Base-by-base conservation (phyloP, 2,113 vertebrate species). In the Passer montanus region DNA sequence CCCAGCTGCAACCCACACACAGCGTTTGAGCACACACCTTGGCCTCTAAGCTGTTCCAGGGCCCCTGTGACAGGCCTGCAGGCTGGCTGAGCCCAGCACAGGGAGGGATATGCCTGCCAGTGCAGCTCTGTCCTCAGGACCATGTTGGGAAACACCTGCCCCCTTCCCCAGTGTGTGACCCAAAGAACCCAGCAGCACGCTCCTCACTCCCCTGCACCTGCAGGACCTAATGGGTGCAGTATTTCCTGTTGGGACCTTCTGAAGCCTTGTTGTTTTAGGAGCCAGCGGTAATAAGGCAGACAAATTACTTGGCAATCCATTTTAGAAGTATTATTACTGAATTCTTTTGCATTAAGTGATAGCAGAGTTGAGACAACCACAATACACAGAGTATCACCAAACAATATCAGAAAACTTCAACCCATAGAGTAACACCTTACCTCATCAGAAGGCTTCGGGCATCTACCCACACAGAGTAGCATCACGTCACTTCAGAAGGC, bases 401-500 rank as follows among this genome's bases (percentile, higher is more conserved):
- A 37, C 24, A 27, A 18, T 18, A 7, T 37, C 24, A 18, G n/a
- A 60, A 37, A 3, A 15, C 11, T 60, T 27, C 35, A 37, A 35
- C n/a, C 58, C 23, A 26, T 6, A 30, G 16, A 8, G 23, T 60
- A 27, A 60, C 58, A 59, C 11, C 58, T 4, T 27, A 37, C 15
- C 23, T 5, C 16, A 26, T 9, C 24, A 39, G 24, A 60, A 60
- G 16, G 58, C 24, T 37, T 37, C 35, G 37, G 24, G 16, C 11
- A 12, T 12, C 23, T 8, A 10, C 2, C 58, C n/a, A 18, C 4
- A 17, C 56, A 26, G 23, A 37, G 15, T 6, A 37, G 26, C 58
- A 37, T 5, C n/a, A 17, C 1, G 0, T 0, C 58, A 59, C n/a
- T 11, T 26, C n/a, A 37, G n/a, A 26, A 59, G 23, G 15, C 15